A percentile compares a stretch with the other conserved stretches of the same genome.
Conservation (phyloP, 2,888 invertebrate species). For the Amiota minor region DNA sequence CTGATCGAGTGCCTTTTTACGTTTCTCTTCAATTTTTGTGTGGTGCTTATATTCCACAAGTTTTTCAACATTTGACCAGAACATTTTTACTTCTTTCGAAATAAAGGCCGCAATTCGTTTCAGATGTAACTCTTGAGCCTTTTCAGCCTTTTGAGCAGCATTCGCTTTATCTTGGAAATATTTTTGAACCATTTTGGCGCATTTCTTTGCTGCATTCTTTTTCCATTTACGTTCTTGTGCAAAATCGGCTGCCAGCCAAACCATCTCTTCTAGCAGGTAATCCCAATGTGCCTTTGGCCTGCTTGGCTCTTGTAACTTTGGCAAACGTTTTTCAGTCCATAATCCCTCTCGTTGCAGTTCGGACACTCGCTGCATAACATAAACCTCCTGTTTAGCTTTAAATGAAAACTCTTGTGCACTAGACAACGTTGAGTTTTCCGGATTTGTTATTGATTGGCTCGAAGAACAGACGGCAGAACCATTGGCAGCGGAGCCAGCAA, state of each 20-base stretch:
- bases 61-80: constrained; percentile 98
- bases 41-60: constrained; percentile 95
- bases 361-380: constrained; percentile 92
- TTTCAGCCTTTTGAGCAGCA: constrained; percentile 91
- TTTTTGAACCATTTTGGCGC: constrained; percentile 92
- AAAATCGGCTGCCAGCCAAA: constrained; percentile 98
- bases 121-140: constrained; percentile 89
- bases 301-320: constrained; percentile 92
- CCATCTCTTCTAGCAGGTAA: constrained; percentile 98
- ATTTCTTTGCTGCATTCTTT: constrained; percentile 93
- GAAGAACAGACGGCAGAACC: constrained; percentile 35
- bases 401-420: constrained; percentile 80
- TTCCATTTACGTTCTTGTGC: constrained; percentile 99
- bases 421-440: constrained; percentile 56
- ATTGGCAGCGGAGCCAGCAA: constrained; percentile 28
- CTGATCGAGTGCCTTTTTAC: constrained; percentile 94
- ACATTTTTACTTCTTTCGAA: constrained; percentile 93
- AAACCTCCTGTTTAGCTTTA: constrained; percentile 92
- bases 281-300: constrained; percentile 98
- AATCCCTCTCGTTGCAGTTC: constrained; percentile 95
- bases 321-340: constrained; percentile 93
- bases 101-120: constrained; percentile 90
- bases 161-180: constrained; percentile 92
- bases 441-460: constrained; percentile 61
- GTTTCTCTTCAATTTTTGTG: constrained; percentile 92